Evolutionary conservation across 2,888 invertebrate species (phyloP).

Genomic region (Gryllus longicercus): DNA sequence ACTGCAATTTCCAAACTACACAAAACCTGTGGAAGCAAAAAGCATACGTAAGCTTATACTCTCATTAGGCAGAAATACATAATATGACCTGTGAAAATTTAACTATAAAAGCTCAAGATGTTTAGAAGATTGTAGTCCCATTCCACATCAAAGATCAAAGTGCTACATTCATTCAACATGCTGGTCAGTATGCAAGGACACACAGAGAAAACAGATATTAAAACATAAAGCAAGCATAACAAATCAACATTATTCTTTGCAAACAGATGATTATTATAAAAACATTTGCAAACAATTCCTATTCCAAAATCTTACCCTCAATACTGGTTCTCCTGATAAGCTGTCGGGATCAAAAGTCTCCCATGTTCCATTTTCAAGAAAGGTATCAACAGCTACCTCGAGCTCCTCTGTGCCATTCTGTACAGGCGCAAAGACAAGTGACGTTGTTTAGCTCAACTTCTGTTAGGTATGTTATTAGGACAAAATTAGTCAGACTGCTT

Average conservation of each 20-base stretch:
- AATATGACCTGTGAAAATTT: background rate
- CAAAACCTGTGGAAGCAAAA: conserved; percentile 10
- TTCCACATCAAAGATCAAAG: background rate
- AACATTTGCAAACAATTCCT: conserved; percentile 2
- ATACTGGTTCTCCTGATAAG: conserved; percentile 56
- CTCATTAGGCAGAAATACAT: background rate
- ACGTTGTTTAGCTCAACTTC: conserved; percentile 22
- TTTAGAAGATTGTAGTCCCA: background rate
- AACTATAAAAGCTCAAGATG: background rate
- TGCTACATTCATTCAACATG: background rate
- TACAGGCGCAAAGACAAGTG: conserved; percentile 35
- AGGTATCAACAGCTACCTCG: conserved; percentile 56
- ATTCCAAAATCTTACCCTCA: conserved; percentile 54
- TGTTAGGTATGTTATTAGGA: background rate
- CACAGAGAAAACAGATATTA: background rate
- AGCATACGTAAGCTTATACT: background rate
- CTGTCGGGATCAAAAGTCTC: conserved; percentile 57
- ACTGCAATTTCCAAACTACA: background rate
- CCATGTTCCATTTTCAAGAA: conserved; percentile 60
- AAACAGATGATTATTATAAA: conserved; percentile 6
- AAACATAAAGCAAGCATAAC: background rate
- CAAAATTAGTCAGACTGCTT: background rate
- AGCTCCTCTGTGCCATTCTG: conserved; percentile 52
- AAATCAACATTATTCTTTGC: background rate
- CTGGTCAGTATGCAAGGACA: conserved; percentile 2